A percentile compares a stretch with the other conserved stretches of the same genome.
Conservation (phyloP, 2,113 vertebrate genomes). For the Amblyopsis rosae region DNA sequence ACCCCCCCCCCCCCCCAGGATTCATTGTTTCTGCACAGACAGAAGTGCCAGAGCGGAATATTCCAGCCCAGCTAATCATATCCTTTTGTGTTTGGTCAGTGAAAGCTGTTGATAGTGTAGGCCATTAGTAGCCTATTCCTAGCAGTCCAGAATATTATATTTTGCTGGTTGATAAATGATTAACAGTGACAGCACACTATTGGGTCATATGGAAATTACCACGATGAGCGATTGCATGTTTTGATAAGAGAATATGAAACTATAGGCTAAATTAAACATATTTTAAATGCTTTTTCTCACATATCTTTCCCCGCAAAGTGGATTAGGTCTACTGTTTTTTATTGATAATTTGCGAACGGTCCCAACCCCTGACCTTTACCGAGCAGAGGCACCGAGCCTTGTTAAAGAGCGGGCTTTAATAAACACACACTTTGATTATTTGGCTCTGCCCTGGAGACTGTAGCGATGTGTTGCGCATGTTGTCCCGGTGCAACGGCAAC, state of each 20-base stretch:
- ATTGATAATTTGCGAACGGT: background rate
- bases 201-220: constrained; percentile 9
- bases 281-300: constrained; percentile 36
- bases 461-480: constrained; percentile 17
- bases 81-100: background rate
- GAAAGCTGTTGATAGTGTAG: background rate
- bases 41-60: constrained; percentile 1
- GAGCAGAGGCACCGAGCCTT: background rate
- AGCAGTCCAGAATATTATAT: too few species aligned
- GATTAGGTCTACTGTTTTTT: background rate
- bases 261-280: constrained; percentile 44
- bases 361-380: background rate
- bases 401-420: constrained; percentile 16
- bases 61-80: background rate
- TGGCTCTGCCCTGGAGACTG: constrained; percentile 13
- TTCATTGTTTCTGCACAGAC: background rate
- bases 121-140: background rate
- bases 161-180: constrained; percentile 28
- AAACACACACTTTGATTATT: constrained; percentile 1
- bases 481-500: constrained; percentile 62
- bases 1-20: background rate
- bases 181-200: constrained; percentile 29
- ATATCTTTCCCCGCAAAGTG: constrained; percentile 16
- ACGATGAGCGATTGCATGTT: constrained; percentile 25
- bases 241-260: constrained; percentile 55